These are phyloP conservation scores for Clytia hemisphaerica DNA, from an alignment of 30 jellyfish, hydroid and myxozoan species.

Conservation along the genomic window DNA sequence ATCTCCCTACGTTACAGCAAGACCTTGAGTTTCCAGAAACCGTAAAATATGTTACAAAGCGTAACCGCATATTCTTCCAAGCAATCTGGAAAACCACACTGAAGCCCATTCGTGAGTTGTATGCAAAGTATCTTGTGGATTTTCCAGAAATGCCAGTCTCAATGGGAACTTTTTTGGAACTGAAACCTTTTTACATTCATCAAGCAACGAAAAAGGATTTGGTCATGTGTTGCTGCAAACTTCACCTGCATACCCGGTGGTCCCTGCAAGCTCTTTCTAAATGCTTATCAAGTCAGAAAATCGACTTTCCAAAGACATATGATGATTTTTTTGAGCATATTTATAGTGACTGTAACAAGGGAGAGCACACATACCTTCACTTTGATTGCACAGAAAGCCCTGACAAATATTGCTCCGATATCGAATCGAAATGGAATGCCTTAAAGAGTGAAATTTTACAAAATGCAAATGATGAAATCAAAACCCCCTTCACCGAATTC, in stretches of 20 bases:
- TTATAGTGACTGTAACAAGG: background rate
- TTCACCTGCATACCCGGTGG: slow-evolving; percentile 12
- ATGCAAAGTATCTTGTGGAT: background rate
- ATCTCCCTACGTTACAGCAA: slow-evolving; percentile 3
- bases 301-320: background rate
- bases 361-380: slow-evolving; percentile 3
- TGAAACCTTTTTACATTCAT: slow-evolving; percentile 15
- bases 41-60: background rate
- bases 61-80: slow-evolving; percentile 19
- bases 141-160: slow-evolving; percentile 11
- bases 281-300: background rate
- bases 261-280: background rate
- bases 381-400: background rate
- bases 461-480: background rate
- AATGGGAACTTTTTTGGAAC: no score
- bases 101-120: background rate
- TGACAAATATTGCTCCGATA: background rate
- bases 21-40: slow-evolving; percentile 12
- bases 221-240: slow-evolving; percentile 8
- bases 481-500: background rate
- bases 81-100: background rate
- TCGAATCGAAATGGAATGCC: slow-evolving; percentile 7
- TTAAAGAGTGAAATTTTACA: background rate
- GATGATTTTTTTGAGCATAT: background rate
- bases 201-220: slow-evolving; percentile 2